Percentiles rank a stretch among this genome's conserved stretches.
phyloP scores from a whole-genome alignment of 2,888 invertebrate genomes.

The Heterodera filipjevi region DNA sequence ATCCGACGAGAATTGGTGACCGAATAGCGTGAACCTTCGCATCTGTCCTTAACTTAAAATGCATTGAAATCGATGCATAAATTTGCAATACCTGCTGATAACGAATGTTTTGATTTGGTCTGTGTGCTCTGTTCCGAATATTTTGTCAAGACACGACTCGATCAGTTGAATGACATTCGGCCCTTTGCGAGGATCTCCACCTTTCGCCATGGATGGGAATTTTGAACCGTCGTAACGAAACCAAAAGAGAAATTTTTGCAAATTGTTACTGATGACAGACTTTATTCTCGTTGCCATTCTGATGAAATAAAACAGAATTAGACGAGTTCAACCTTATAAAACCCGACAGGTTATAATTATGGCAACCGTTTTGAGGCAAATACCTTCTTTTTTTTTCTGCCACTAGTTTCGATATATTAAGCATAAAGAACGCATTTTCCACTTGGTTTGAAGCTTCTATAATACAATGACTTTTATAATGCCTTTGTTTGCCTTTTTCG shows the following conservation, averaged over 20 bases:
- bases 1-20: constrained; percentile 5
- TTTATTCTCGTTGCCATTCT: neutral
- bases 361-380: no score
- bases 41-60: constrained; percentile 12
- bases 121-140: constrained; percentile 1
- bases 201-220: constrained; percentile 57
- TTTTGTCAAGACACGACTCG: constrained; percentile 21
- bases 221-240: constrained; percentile 54
- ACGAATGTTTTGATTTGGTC: neutral
- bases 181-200: constrained; percentile 46
- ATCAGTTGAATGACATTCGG: constrained; percentile 50
- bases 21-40: constrained; percentile 26
- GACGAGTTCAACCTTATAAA: no score
- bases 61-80: neutral
- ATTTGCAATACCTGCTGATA: neutral
- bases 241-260: constrained; percentile 51
- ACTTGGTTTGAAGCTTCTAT: no score
- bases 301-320: neutral
- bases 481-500: no score
- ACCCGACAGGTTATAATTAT: no score
- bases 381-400: no score
- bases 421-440: no score
- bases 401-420: no score
- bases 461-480: no score
- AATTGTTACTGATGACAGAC: neutral